Conservation (phyloP, 2,888 invertebrate genomes). For the Syrphus vitripennis region DNA sequence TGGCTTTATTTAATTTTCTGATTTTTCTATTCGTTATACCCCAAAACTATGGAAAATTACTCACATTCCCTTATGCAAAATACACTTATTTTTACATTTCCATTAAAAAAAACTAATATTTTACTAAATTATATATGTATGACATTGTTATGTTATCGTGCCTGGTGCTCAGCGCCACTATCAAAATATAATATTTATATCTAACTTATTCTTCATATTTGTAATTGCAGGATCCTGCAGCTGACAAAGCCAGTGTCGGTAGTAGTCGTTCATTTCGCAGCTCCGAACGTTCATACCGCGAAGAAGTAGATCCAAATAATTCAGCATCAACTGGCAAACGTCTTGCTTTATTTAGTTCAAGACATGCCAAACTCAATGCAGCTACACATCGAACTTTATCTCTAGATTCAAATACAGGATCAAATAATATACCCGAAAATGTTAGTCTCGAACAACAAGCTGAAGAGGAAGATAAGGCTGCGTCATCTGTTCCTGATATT, state of each 20-base stretch:
- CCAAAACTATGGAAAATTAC: too few relatives aligned
- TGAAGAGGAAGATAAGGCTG: conserved; percentile 72
- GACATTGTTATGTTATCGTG: too few relatives aligned
- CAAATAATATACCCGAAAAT: conserved; percentile 75
- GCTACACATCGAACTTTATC: conserved; percentile 74
- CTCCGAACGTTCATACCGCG: conserved; percentile 74
- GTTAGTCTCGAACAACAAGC: conserved; percentile 73
- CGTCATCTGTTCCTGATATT: conserved; percentile 41
- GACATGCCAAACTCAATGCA: conserved; percentile 73
- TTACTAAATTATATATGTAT: too few relatives aligned
- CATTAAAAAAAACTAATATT: too few relatives aligned
- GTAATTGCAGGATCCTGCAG: conserved; percentile 72
- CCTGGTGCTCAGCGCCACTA: too few relatives aligned
- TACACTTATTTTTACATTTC: too few relatives aligned
- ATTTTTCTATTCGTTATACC: too few relatives aligned
- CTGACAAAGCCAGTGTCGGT: conserved; percentile 75
- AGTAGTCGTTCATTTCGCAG: conserved; percentile 75
- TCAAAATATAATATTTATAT: too few relatives aligned
- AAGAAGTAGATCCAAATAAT: conserved; percentile 73
- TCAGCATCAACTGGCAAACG: conserved; percentile 72
- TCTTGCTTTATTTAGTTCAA: conserved; percentile 69
- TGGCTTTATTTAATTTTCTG: too few relatives aligned
- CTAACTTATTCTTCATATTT: conserved; percentile 7
- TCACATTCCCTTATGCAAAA: too few relatives aligned
- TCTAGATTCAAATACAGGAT: conserved; percentile 73